Percentiles rank a stretch among this genome's conserved stretches.
Evolutionary conservation across 2,888 invertebrate species (phyloP).

Genomic region (Tridacna crocea): DNA sequence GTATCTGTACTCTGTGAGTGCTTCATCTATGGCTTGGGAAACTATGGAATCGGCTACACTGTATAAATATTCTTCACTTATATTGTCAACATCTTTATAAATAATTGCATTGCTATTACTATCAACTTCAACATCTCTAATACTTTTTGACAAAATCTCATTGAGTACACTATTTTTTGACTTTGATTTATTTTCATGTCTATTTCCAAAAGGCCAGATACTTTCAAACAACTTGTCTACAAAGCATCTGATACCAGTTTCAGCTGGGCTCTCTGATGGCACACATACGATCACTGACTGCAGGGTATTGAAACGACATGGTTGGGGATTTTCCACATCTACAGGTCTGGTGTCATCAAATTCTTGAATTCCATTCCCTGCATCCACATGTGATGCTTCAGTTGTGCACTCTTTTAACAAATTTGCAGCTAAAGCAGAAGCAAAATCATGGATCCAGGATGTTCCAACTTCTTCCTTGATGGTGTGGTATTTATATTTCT

Average conservation of each 20-base stretch:
- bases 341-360: conserved; percentile 63
- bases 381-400: conserved; percentile 62
- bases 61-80: conserved; percentile 40
- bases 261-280: not conserved
- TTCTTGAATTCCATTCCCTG: conserved; percentile 63
- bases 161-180: not conserved
- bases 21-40: conserved; percentile 53
- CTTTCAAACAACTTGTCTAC: conserved; percentile 57
- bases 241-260: conserved; percentile 50
- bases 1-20: conserved; percentile 51
- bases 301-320: conserved; percentile 35
- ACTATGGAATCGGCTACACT: conserved; percentile 53
- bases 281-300: not conserved
- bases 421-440: conserved; percentile 63
- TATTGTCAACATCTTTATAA: not conserved
- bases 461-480: conserved; percentile 75
- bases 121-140: conserved; percentile 7
- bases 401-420: conserved; percentile 71
- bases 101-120: not conserved
- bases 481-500: conserved; percentile 70
- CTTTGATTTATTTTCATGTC: not conserved
- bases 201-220: conserved; percentile 59
- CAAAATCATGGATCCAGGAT: conserved; percentile 71
- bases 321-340: conserved; percentile 55
- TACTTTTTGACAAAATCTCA: not conserved